Percentiles rank a stretch among this genome's conserved stretches.
Conservation (phyloP, 2,113 vertebrate genomes). For the Natator depressus region DNA sequence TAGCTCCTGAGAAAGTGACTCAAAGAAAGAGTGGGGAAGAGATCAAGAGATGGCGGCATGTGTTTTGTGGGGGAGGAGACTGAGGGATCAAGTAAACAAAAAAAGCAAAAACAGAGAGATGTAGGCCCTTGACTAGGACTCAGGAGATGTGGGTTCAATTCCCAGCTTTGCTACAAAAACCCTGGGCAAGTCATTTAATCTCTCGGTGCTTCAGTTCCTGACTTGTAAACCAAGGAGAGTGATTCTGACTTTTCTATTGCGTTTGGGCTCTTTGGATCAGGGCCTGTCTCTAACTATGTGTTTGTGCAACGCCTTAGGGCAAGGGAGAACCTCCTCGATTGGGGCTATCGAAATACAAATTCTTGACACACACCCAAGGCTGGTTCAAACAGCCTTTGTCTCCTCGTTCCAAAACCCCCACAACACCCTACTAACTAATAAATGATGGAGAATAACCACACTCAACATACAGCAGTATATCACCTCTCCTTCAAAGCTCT, state of each 20-base stretch:
- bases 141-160: neutral
- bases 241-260: neutral
- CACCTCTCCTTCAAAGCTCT: neutral
- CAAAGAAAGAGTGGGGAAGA: neutral
- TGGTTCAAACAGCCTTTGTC: neutral
- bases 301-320: neutral
- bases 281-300: neutral
- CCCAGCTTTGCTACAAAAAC: neutral
- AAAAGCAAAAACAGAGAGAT: neutral
- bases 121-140: neutral
- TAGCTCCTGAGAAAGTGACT: neutral
- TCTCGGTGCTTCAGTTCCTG: neutral
- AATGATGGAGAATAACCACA: neutral
- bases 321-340: neutral
- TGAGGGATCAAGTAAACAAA: neutral
- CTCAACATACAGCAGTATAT: neutral
- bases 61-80: neutral
- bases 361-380: neutral
- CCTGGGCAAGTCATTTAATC: neutral
- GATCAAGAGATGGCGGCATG: neutral
- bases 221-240: neutral
- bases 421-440: neutral
- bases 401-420: neutral
- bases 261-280: neutral
- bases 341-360: neutral